A percentile compares a stretch with the other conserved stretches of the same genome.
Evolutionary conservation across 2,113 vertebrate species (phyloP).

Genomic region (Trachemys scripta): DNA sequence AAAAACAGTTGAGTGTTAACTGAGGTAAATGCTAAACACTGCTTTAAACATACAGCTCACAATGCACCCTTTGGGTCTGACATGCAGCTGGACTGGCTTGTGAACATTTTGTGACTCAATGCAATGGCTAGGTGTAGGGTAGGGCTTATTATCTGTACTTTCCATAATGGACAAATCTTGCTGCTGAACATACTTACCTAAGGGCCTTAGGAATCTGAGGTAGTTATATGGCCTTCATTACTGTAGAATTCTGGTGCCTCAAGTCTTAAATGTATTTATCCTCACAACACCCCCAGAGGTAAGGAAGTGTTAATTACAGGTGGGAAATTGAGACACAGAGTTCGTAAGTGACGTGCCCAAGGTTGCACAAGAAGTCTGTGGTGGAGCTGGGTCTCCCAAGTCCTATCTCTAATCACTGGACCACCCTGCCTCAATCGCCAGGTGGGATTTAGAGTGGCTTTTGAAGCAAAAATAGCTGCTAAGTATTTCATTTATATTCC

Average conservation of each 20-base stretch:
- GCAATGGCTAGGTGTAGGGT: not conserved
- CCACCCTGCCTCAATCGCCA: not conserved
- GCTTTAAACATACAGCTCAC: not conserved
- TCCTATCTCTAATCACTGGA: not conserved
- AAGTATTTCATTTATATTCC: not conserved
- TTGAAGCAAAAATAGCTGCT: not conserved
- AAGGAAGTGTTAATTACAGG: not conserved
- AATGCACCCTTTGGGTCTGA: not conserved
- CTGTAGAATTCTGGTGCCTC: not conserved
- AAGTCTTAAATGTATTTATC: not conserved
- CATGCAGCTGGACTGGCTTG: not conserved
- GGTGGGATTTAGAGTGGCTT: not conserved
- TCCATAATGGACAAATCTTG: not conserved
- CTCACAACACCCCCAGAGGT: not conserved
- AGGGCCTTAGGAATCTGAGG: not conserved
- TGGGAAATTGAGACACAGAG: fast-evolving
- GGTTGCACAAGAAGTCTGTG: not conserved
- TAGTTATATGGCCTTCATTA: not conserved
- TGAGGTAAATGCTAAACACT: not conserved
- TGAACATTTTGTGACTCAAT: not conserved
- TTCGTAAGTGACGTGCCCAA: not conserved
- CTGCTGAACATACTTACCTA: not conserved
- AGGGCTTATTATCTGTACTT: not conserved
- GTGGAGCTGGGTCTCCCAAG: not conserved
- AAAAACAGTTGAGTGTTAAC: not conserved